Evolutionary conservation across 2,797 vertebrate genomes (phyloP).

Genomic region (Trachops cirrhosus): DNA sequence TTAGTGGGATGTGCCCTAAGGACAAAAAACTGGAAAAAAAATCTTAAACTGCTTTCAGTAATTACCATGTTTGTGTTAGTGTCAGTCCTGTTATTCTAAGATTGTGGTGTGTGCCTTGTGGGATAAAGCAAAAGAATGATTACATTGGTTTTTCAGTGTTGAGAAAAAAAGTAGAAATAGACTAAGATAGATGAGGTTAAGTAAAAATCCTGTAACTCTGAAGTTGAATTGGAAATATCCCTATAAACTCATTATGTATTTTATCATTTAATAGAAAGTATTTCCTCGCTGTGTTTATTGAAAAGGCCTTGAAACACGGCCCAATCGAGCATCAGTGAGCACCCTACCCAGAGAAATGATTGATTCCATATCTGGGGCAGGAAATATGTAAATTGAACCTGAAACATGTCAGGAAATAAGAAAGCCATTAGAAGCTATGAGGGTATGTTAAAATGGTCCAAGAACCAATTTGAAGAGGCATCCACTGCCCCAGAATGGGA

Average conservation of each 20-base stretch:
- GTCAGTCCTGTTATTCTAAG: neutral
- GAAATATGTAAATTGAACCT: neutral
- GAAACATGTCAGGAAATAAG: slow-evolving; percentile 8
- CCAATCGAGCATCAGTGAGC: neutral
- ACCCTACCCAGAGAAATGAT: neutral
- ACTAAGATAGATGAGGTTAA: neutral
- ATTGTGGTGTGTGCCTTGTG: neutral
- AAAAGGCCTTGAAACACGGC: neutral
- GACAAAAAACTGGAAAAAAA: neutral
- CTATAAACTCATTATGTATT: neutral
- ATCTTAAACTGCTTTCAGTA: neutral
- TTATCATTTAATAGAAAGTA: neutral
- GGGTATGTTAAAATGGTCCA: neutral
- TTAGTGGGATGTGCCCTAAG: neutral
- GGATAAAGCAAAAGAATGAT: neutral
- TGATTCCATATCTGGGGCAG: neutral
- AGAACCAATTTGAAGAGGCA: neutral
- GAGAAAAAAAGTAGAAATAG: slow-evolving; percentile 4
- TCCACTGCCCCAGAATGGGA: neutral
- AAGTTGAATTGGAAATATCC: neutral
- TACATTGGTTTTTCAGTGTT: neutral
- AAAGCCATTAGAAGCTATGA: neutral
- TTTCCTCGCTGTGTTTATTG: neutral
- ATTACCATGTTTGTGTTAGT: neutral
- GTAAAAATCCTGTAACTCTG: neutral